A percentile compares a stretch with the other conserved stretches of the same genome.
These are phyloP conservation scores for Apeltes quadracus DNA, from an alignment of 2,113 vertebrate species.

Conservation along the genomic window DNA sequence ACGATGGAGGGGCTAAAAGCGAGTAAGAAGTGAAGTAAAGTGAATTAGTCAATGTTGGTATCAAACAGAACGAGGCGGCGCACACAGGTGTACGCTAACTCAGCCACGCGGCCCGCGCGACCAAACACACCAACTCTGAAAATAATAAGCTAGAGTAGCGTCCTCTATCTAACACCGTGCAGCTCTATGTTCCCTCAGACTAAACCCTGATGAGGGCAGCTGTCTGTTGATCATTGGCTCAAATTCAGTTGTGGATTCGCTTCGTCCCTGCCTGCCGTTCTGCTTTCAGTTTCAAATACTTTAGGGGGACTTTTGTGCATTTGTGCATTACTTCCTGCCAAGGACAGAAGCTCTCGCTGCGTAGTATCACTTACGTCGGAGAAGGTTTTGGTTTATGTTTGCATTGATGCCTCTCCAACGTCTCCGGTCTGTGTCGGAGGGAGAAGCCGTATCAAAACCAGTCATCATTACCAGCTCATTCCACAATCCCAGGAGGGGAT, in stretches of 20 bases:
- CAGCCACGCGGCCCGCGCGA: neutral
- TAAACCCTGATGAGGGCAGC: neutral
- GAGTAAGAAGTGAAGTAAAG: neutral
- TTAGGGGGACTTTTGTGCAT: slow-evolving; percentile 5
- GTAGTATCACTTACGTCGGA: slow-evolving; percentile 55
- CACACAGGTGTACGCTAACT: neutral
- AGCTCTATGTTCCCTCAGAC: neutral
- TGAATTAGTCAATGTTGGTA: neutral
- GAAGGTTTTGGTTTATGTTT: slow-evolving; percentile 52
- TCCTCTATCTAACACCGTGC: neutral
- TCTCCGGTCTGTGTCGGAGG: slow-evolving; percentile 59
- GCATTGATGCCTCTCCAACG: slow-evolving; percentile 45
- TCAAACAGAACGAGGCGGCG: too few species aligned
- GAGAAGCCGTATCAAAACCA: slow-evolving; percentile 69
- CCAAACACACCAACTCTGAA: neutral
- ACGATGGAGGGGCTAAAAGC: too few species aligned
- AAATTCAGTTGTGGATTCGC: neutral
- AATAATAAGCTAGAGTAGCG: neutral
- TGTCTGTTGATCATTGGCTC: neutral
- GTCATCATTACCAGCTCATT: slow-evolving; percentile 76
- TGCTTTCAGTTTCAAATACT: neutral
- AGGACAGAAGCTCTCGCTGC: slow-evolving; percentile 50
- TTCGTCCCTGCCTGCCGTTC: neutral
- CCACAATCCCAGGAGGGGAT: slow-evolving; percentile 73
- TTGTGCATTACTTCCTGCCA: slow-evolving; percentile 14